Conservation (phyloP, 2,797 vertebrate species). For the Parambassis ranga region DNA sequence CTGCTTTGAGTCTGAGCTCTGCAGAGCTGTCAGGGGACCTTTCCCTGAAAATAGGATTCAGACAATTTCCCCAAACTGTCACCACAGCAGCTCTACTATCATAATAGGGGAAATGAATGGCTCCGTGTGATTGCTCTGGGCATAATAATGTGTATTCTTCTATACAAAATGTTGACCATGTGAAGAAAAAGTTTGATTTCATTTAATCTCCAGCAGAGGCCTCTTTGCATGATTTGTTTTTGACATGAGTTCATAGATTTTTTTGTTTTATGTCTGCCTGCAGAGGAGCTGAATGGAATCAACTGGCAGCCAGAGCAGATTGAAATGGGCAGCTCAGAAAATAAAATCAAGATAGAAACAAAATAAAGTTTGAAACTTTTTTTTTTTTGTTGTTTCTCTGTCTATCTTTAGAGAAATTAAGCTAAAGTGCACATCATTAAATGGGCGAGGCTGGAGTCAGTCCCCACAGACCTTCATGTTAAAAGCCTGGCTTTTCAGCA, state of each 20-base stretch:
- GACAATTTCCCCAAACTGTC: conserved; percentile 60
- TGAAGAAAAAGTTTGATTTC: conserved; percentile 38
- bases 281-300: neutral
- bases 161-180: conserved; percentile 40
- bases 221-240: neutral
- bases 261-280: neutral
- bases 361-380: too few relatives aligned
- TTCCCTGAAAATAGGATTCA: conserved; percentile 58
- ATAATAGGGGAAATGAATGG: conserved; percentile 24
- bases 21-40: conserved; percentile 33
- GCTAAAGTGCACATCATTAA: too few relatives aligned
- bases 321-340: neutral
- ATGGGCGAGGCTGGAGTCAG: too few relatives aligned
- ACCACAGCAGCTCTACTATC: conserved; percentile 24
- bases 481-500: too few relatives aligned
- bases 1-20: conserved; percentile 40
- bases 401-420: too few relatives aligned
- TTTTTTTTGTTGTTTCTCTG: too few relatives aligned
- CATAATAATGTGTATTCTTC: conserved; percentile 30
- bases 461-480: too few relatives aligned
- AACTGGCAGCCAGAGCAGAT: neutral
- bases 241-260: conserved; percentile 13
- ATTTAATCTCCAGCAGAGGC: conserved; percentile 41
- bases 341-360: neutral
- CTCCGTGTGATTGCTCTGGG: conserved; percentile 28